Evolutionary conservation across 1,140 invertebrate genomes (phyloP), one percentile per base, ranked within the genome.

Genomic region (Hylyphantes graminicola): DNA sequence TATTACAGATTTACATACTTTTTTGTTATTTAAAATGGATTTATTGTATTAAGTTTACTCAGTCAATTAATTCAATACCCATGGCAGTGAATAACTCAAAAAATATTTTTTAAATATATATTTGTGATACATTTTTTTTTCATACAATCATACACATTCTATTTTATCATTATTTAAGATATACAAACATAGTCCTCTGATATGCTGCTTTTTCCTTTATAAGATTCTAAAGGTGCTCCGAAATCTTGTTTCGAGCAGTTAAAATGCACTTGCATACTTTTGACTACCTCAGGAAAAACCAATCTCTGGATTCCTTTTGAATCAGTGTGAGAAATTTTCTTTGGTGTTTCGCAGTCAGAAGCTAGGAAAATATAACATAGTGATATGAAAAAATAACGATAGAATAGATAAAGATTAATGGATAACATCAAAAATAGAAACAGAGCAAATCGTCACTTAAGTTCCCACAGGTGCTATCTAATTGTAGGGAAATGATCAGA

Each of bases 181-280:
- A 35, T 35, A 35, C 35, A 35, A 35, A 35, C 35, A 35, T 35
- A 2, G 35, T 70, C 67, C 11, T 9, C 17, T 53, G 50, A 70
- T 15, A n/a, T 21, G 13, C 7, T 19, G 12, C 13, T 55, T 12
- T 35, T 35, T 10, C 72, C 17, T 59, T 57, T 0, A 8, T 10
- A 57, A 10, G 57, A 59, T 59, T 80, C 77, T 15, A 80, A 59
- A 54, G 65, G 77, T 7, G 13, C 65, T 4, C 55, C 77, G 48
- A 80, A 80, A 51, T 68, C 65, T 70, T 35, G 17, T 17, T 70
- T 54, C 12, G 65, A 70, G 10, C 77, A 80, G 11, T 70, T 70
- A n/a, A 70, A 70, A 50, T 70, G 54, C 48, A 48, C 7, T n/a
- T 80, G 65, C 65, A 70, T 70, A 64, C 51, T 48, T 48, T 48